These are phyloP conservation scores for Drosophila yakuba DNA, from an alignment of 1,140 invertebrate genomes.

Conservation along the genomic window DNA sequence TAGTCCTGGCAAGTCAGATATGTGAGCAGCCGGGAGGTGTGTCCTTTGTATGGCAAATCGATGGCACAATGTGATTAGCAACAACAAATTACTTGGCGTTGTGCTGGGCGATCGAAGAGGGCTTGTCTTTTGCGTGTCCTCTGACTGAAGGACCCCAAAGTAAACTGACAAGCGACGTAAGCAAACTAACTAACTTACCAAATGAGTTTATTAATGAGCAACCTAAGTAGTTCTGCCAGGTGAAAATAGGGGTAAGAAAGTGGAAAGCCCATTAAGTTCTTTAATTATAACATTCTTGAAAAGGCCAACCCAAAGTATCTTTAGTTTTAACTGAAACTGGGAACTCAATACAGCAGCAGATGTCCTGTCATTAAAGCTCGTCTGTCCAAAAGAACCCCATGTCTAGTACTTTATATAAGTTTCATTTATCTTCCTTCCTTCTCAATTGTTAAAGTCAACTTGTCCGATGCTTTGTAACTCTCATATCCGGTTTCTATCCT, in stretches of 20 bases:
- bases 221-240: conserved; percentile 38
- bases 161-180: conserved; percentile 13
- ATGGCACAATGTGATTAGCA: conserved; percentile 72
- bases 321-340: neutral
- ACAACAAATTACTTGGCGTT: conserved; percentile 31
- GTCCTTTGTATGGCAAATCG: conserved; percentile 59
- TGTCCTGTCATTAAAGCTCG: neutral
- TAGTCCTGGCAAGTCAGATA: conserved; percentile 41
- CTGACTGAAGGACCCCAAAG: conserved; percentile 4
- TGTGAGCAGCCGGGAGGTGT: conserved; percentile 43
- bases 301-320: neutral
- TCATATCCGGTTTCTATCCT: conserved; percentile 14
- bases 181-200: conserved; percentile 60
- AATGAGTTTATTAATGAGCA: conserved; percentile 81
- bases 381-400: neutral
- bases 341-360: neutral
- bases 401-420: neutral
- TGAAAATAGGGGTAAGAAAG: neutral
- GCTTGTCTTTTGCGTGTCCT: conserved; percentile 46
- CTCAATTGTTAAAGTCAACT: conserved; percentile 4
- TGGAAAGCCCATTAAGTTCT: neutral
- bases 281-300: neutral
- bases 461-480: conserved; percentile 5
- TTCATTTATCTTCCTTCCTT: conserved; percentile 1
- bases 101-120: conserved; percentile 17